Percentiles rank a stretch among this genome's conserved stretches.
phyloP scores from a whole-genome alignment of 2,113 vertebrate species.

The Anguilla rostrata region DNA sequence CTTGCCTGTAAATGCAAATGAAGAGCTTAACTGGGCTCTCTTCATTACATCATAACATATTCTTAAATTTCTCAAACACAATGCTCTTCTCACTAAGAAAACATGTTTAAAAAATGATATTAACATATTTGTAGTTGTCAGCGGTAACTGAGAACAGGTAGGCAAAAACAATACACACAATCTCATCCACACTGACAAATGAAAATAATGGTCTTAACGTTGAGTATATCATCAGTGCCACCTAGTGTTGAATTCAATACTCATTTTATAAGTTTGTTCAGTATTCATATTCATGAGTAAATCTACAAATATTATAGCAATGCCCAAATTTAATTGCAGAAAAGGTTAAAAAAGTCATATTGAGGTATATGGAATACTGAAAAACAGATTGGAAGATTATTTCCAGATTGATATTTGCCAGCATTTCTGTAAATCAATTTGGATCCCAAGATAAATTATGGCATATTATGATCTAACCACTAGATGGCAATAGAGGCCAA shows the following conservation, averaged over 20 bases:
- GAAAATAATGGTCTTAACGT: neutral
- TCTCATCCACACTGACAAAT: neutral
- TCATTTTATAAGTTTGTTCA: neutral
- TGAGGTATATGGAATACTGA: neutral
- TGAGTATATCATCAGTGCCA: conserved; percentile 14
- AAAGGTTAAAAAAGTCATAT: neutral
- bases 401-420: neutral
- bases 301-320: neutral
- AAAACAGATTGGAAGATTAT: neutral
- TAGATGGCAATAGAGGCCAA: neutral
- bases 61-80: no score
- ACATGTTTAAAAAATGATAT: no score
- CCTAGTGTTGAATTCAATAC: conserved; percentile 11
- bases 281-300: neutral
- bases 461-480: neutral
- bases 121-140: neutral
- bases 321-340: neutral
- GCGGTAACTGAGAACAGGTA: no score
- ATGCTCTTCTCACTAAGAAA: no score
- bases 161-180: no score
- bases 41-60: no score
- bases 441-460: neutral
- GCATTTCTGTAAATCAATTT: neutral
- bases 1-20: no score
- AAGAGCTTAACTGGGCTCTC: no score